Evolutionary conservation across 1,140 invertebrate genomes (phyloP).

Genomic region (Trichomalopsis sarcophagae): DNA sequence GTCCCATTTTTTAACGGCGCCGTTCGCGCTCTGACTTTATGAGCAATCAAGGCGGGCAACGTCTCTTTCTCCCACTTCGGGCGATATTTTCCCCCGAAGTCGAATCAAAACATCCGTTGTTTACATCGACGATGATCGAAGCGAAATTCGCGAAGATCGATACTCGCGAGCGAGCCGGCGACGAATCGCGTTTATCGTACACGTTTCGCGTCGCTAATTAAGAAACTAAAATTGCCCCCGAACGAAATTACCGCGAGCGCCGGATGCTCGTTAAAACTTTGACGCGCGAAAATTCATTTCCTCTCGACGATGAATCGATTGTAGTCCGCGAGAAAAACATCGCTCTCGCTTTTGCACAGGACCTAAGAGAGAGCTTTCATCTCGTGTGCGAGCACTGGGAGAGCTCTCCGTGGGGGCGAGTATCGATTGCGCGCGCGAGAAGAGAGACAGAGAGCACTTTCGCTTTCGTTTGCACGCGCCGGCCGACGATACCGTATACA

Average conservation of each 20-base stretch:
- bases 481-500: neutral
- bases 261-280: neutral
- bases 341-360: neutral
- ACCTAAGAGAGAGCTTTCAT: conserved; percentile 9
- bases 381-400: neutral
- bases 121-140: too few relatives aligned
- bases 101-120: too few relatives aligned
- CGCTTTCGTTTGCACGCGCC: conserved; percentile 41
- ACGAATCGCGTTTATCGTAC: too few relatives aligned
- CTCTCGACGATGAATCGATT: too few relatives aligned
- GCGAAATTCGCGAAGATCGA: too few relatives aligned
- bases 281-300: too few relatives aligned
- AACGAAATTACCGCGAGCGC: too few relatives aligned
- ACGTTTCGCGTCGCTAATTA: neutral
- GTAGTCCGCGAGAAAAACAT: neutral
- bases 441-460: conserved; percentile 34
- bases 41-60: neutral
- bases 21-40: neutral
- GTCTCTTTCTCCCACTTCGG: neutral
- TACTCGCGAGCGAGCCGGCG: too few relatives aligned
- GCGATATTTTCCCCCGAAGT: too few relatives aligned
- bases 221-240: neutral
- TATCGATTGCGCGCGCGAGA: conserved; percentile 41
- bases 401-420: conserved; percentile 13
- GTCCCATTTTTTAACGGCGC: conserved; percentile 12